A percentile compares a stretch with the other conserved stretches of the same genome.
Evolutionary conservation across 2,797 vertebrate genomes (phyloP).

Genomic region (Rhabdophis nuchalis): DNA sequence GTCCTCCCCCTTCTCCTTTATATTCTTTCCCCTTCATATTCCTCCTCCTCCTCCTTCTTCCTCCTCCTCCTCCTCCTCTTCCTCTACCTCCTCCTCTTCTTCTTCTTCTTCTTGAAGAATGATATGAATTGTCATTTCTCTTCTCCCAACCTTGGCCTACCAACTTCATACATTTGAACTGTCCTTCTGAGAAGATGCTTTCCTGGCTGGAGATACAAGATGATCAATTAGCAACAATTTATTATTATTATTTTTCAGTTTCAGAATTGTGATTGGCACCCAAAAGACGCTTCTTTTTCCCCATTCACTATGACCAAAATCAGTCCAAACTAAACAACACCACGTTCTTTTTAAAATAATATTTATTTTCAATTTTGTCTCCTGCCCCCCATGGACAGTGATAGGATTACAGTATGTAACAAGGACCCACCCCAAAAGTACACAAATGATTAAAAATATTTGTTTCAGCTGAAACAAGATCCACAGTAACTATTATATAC

Average conservation of each 20-base stretch:
- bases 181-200: background rate
- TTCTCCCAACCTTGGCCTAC: background rate
- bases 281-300: background rate
- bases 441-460: slow-evolving; percentile 43
- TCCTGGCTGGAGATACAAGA: no score
- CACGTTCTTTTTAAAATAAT: slow-evolving; percentile 29
- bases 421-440: slow-evolving; percentile 63
- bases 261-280: no score
- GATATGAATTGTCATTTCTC: no score
- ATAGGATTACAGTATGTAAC: slow-evolving; percentile 50
- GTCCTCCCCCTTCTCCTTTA: no score
- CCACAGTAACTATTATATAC: slow-evolving; percentile 44
- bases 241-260: background rate
- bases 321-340: background rate
- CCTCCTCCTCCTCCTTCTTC: no score
- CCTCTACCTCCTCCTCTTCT: no score
- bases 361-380: slow-evolving; percentile 51
- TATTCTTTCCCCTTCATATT: background rate
- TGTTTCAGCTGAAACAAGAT: slow-evolving; percentile 50
- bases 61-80: no score
- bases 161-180: no score
- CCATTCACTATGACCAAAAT: background rate
- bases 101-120: no score
- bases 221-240: background rate
- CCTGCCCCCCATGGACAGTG: slow-evolving; percentile 34